phyloP scores from a whole-genome alignment of 2,113 vertebrate species.

The Anarhynchus alexandrinus region DNA sequence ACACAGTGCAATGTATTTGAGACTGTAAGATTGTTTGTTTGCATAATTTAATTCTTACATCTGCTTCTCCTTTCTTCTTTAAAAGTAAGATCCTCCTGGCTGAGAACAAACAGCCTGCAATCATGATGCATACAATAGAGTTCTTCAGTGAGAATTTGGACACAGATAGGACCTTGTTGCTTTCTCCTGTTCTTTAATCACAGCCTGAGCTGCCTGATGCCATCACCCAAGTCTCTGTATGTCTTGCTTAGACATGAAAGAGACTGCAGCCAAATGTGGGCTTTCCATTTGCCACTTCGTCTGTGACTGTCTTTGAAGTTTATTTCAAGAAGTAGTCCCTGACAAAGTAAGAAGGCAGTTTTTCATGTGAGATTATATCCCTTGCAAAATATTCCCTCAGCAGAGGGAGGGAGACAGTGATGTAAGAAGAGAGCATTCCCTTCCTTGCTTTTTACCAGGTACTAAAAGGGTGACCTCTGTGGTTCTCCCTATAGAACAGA shows the following conservation, averaged over 20 bases:
- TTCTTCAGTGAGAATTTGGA: constrained; percentile 8
- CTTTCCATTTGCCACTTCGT: constrained; percentile 45
- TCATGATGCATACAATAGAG: background rate
- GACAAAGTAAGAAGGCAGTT: constrained; percentile 17
- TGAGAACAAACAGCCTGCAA: background rate
- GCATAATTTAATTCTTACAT: constrained; percentile 38
- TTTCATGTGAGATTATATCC: constrained; percentile 39
- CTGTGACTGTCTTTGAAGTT: constrained; percentile 40
- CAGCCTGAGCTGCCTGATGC: constrained; percentile 24
- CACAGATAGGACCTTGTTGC: constrained; percentile 24
- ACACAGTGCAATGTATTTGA: background rate
- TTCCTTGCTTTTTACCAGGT: constrained; percentile 36
- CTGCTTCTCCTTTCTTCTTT: constrained; percentile 38
- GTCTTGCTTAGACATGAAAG: constrained; percentile 47
- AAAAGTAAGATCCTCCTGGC: constrained; percentile 22
- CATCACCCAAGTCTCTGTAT: constrained; percentile 3
- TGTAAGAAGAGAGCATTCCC: constrained; percentile 32
- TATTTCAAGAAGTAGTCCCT: constrained; percentile 32
- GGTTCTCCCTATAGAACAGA: constrained; percentile 40
- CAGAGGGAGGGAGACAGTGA: background rate
- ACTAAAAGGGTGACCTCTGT: constrained; percentile 16
- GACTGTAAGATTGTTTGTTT: constrained; percentile 21
- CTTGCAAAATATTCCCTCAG: constrained; percentile 37
- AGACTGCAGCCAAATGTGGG: constrained; percentile 29
- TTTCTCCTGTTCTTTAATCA: constrained; percentile 45